Evolutionary conservation across 2,113 vertebrate genomes (phyloP), one percentile per base, ranked within the genome.

Genomic region (Atrichornis clamosus): DNA sequence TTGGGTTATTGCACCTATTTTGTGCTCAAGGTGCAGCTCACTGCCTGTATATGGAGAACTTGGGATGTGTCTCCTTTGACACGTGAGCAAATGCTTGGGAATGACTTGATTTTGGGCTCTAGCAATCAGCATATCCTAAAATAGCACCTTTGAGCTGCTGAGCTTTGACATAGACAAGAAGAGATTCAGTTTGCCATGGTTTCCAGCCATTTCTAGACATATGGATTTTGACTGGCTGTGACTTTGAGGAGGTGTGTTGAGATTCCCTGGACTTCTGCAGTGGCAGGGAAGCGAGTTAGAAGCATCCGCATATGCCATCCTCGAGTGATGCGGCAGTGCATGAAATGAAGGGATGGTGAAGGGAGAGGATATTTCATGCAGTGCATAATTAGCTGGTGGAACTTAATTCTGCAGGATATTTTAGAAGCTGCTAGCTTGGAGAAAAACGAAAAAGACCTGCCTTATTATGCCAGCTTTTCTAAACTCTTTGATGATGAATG

Each of bases 191-290:
- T 91, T 82, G 22, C 27, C 27, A 9, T 56, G 60, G 42, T 70
- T 89, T 91, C 55, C 32, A 69, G 92, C 74, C 74, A 37, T 64
- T 85, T 91, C 58, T 47, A 56, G 73, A 80, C 84, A 49, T 89
- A 58, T 92, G 81, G 35, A 84, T 92, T 80, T 62, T 84, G 76
- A 32, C 39, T 81, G 94, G 39, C 52, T 86, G 91, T 2, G 56
- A 89, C 63, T 95, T 86, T 70, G 73, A 91, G 93, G 79, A 81
- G 84, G 84, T 91, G 68, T 94, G 37, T 70, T 63, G 35, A 91
- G 82, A 82, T 91, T 91, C 67, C 41, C 87, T 87, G 70, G 49
- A 76, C 55, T 87, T 44, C 52, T 59, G 19, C 56, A 60, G 65
- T 50, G 77, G 53, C 62, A 75, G 53, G 55, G 73, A 69, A 79